Evolutionary conservation across 1,140 invertebrate species (phyloP), one percentile per base, ranked within the genome.

Genomic region (Hycleus cichorii): DNA sequence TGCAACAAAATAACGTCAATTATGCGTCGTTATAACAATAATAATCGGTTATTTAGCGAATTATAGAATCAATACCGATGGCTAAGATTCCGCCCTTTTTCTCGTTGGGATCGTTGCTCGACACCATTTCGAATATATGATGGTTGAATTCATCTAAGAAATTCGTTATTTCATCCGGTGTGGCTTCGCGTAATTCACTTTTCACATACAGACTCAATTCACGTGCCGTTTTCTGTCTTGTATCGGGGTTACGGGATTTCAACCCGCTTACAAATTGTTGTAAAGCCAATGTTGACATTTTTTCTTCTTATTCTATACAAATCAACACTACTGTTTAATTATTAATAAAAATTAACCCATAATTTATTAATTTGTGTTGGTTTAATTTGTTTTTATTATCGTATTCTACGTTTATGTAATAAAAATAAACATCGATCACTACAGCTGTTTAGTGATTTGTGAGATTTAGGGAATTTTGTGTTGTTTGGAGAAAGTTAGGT

Each of bases 71-170:
- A 18, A 9, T 42, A 93, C 90, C 88, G 71, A 97, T 97, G 18
- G 95, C 94, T 24, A 97, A 75, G 58, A 97, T 93, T 47, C 92
- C 95, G 46, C 94, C 95, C 75, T 97, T 97, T 69, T 93, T 95
- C 71, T 97, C 94, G 77, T 93, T 92, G 11, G 90, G 83, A 75
- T 97, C 94, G 26, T 86, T 84, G 60, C 90, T 90, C 3, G 90
- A 93, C 2, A 97, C 91, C 93, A 97, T 94, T 72, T 95, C 90
- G 75, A 93, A 93, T 58, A 97, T 96, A 66, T 95, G 89, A 73
- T 94, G 89, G 72, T 96, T 95, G 69, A 97, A 95, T 57, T 95
- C 90, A 72, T 97, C 94, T 74, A 97, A 87, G 71, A 97, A 97
- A 26, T 82, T 77, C 12, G 87, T 88, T 50, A 95, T 82, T 69